Base-by-base conservation (phyloP, 2,113 vertebrate species). In the Microcebus tavaratra region DNA sequence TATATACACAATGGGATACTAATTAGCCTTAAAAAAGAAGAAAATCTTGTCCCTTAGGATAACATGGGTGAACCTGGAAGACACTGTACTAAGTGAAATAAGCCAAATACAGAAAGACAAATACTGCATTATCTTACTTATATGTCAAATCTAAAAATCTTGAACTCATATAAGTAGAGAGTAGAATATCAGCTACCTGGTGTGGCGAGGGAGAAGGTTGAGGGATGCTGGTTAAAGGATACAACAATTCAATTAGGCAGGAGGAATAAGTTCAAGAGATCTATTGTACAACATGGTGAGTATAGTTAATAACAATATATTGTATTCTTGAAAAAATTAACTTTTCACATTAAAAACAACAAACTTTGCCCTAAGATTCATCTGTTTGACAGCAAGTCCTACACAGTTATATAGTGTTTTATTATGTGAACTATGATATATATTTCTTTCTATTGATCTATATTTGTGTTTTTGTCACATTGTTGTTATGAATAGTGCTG, bases 191-290 rank as follows among this genome's bases (percentile, higher is more conserved):
- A 3, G 5, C 61, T 31, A 20, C 8, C 20, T 23, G 5, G 31
- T 14, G 1, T 39, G 55, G 1, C 31, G 9, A 6, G 7, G 8
- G 12, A 36, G 8, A 14, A 10, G 15, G 6, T 42, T 6, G 23
- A 8, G 13, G 55, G 5, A 36, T 45, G 8, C 25, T 48, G 18
- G 25, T 36, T 34, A 70, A 36, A 65, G 17, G 21, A 36, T 6
- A 73, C 1, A 53, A 80, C 65, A 87, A 63, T 18, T 21, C 65
- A 21, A 3, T 21, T 55, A 76, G 2, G 45, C 42, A 45, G 14
- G 45, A 76, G 27, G 45, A 48, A 48, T 73, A 72, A 27, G 6
- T 31, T 57, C 63, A 93, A 79, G 25, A 80, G 12, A 27, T 25
- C 31, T 79, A 15, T 48, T 79, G 9, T 27, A 76, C 2, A 65